phyloP scores from a whole-genome alignment of 2,797 vertebrate genomes.

The Coluber constrictor region DNA sequence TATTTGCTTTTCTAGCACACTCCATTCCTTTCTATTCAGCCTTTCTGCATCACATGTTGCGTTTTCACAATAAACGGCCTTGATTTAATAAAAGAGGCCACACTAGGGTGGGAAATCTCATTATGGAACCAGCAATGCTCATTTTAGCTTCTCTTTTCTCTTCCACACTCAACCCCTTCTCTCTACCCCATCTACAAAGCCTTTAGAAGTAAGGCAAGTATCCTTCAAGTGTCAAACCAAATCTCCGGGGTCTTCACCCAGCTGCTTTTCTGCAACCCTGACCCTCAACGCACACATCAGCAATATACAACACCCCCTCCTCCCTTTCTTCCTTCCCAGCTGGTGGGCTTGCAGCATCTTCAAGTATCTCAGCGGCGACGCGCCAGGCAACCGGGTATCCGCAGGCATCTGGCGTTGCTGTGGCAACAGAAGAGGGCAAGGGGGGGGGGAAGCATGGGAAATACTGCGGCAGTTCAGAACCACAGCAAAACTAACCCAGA shows the following conservation, averaged over 20 bases:
- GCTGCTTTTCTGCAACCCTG: not conserved
- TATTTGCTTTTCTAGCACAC: not conserved
- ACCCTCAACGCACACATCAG: constrained; percentile 2
- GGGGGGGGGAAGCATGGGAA: constrained; percentile 4
- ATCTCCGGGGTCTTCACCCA: not conserved
- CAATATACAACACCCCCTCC: not conserved
- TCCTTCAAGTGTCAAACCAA: not conserved
- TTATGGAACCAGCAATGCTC: constrained; percentile 11
- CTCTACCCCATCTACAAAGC: not conserved
- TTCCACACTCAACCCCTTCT: not conserved
- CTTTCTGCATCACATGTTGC: not conserved
- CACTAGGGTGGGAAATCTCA: constrained; percentile 7
- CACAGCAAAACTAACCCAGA: not conserved
- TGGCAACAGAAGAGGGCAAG: constrained; percentile 22
- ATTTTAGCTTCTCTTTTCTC: not conserved
- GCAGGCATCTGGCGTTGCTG: constrained; percentile 37
- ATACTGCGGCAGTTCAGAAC: constrained; percentile 32
- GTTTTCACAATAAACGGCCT: constrained; percentile 2
- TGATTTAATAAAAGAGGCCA: constrained; percentile 28
- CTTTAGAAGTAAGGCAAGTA: not conserved
- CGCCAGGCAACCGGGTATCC: constrained; percentile 33
- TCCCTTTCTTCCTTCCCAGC: constrained; percentile 5
- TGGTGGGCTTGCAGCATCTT: constrained; percentile 36
- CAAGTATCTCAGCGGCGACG: constrained; percentile 21
- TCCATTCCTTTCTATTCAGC: not conserved